Evolutionary conservation across 1,140 invertebrate species (phyloP).

Genomic region (Cryptotermes secundus): DNA sequence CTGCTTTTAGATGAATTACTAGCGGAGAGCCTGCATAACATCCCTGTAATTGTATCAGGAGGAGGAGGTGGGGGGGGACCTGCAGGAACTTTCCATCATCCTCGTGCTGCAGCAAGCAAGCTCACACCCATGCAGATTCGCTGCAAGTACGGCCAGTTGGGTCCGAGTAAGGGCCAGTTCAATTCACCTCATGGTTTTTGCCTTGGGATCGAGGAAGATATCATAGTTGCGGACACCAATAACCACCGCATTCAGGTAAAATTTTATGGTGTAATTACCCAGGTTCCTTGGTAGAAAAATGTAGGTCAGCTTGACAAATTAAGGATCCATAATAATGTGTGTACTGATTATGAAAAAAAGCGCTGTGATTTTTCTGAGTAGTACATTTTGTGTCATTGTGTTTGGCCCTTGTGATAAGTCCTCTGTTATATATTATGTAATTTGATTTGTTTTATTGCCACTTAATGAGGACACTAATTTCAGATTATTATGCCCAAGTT

Average conservation of each 20-base stretch:
- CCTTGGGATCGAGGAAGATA: slow-evolving; percentile 89
- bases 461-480: no score
- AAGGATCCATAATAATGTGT: no score
- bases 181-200: slow-evolving; percentile 97
- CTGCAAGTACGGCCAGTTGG: slow-evolving; percentile 91
- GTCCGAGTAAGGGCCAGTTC: slow-evolving; percentile 88
- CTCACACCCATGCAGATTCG: slow-evolving; percentile 82
- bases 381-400: no score
- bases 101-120: slow-evolving; percentile 45
- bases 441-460: no score
- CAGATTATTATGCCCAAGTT: no score
- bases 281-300: no score
- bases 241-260: slow-evolving; percentile 90
- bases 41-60: slow-evolving; percentile 42
- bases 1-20: slow-evolving; percentile 47
- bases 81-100: slow-evolving; percentile 31
- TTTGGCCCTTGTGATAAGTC: no score
- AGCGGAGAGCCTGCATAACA: slow-evolving; percentile 49
- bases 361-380: no score
- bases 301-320: no score
- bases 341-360: no score
- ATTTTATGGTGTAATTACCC: neutral
- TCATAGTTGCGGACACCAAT: slow-evolving; percentile 94
- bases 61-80: slow-evolving; percentile 6
- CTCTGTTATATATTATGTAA: no score